Evolutionary conservation across 1,140 invertebrate species (phyloP), one percentile per base, ranked within the genome.

Genomic region (Camponotus pennsylvanicus): DNA sequence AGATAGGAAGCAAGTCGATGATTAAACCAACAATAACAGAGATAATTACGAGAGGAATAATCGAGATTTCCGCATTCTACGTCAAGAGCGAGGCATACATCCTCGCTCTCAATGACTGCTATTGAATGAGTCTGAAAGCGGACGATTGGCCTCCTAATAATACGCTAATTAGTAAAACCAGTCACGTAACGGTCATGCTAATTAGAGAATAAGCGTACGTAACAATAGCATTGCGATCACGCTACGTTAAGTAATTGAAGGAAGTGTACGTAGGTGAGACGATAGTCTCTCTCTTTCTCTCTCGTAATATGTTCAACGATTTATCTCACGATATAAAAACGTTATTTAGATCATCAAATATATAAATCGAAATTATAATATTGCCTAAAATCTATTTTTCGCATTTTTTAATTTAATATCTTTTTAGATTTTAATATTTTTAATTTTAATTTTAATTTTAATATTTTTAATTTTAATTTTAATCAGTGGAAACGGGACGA

Each of bases 181-280:
- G 88, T 73, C 55, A 55, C 69, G 86, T 89, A 88, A 89, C 75
- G 63, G 88, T 27, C 40, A 57, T 49, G 61, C 57, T 67, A 89
- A 89, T 89, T 88, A 86, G 73, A 57, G 69, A 64, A 86, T 69
- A 88, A 63, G 55, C 40, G 37, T 49, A 27, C 63, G 69, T 88
- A 86, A 89, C 82, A 89, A 89, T 86, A 63, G 86, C 49, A 66
- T 80, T 57, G 67, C 73, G 40, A 89, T 85, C 52, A 52, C 61
- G 63, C n/a, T 34, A 55, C 7, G 80, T 73, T 63, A 85, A 87
- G 57, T 87, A 87, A 88, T 88, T 59, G 88, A 49, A 55, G 13
- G 32, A 57, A 57, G 79, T 66, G 45, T 73, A 82, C 66, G n/a
- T 69, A 71, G 9, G n/a, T 27, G 52, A 71, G 40, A 13, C 52